A percentile compares a stretch with the other conserved stretches of the same genome.
Conservation (phyloP, 2,888 invertebrate species). For the Caenorhabditis afra region DNA sequence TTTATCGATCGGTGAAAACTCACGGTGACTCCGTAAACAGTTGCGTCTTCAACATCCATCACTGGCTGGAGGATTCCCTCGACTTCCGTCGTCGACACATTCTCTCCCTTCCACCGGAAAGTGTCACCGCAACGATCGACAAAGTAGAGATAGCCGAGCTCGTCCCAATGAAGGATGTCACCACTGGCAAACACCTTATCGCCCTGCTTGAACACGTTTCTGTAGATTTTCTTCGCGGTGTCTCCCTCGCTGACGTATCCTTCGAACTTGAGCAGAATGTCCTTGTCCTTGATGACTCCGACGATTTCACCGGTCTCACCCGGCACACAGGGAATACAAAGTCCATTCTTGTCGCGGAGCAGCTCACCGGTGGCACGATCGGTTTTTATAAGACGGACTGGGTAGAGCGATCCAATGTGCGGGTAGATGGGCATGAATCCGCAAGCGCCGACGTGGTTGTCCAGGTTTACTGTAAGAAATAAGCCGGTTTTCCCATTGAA, state of each 20-base stretch:
- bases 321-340: slow-evolving; percentile 88
- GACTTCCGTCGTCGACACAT: slow-evolving; percentile 95
- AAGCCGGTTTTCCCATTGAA: too few relatives aligned
- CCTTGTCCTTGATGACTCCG: slow-evolving; percentile 91
- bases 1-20: slow-evolving; percentile 82
- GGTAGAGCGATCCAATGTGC: slow-evolving; percentile 91
- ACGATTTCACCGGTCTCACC: slow-evolving; percentile 96
- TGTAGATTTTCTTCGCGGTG: slow-evolving; percentile 92
- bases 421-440: slow-evolving; percentile 90
- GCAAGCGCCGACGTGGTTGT: slow-evolving; percentile 90
- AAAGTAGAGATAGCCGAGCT: slow-evolving; percentile 94
- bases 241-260: slow-evolving; percentile 89
- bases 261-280: slow-evolving; percentile 90
- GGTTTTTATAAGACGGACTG: slow-evolving; percentile 93
- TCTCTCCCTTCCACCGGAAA: slow-evolving; percentile 78
- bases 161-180: slow-evolving; percentile 92
- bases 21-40: slow-evolving; percentile 92
- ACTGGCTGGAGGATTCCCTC: slow-evolving; percentile 92
- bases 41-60: slow-evolving; percentile 89
- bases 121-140: slow-evolving; percentile 95
- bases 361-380: slow-evolving; percentile 92
- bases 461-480: slow-evolving; percentile 86
- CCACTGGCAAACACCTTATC: slow-evolving; percentile 84
- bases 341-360: slow-evolving; percentile 87
- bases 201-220: slow-evolving; percentile 90